A percentile compares a stretch with the other conserved stretches of the same genome.
Conservation (phyloP, 2,888 invertebrate species). For the Noctuana brunneofusca region DNA sequence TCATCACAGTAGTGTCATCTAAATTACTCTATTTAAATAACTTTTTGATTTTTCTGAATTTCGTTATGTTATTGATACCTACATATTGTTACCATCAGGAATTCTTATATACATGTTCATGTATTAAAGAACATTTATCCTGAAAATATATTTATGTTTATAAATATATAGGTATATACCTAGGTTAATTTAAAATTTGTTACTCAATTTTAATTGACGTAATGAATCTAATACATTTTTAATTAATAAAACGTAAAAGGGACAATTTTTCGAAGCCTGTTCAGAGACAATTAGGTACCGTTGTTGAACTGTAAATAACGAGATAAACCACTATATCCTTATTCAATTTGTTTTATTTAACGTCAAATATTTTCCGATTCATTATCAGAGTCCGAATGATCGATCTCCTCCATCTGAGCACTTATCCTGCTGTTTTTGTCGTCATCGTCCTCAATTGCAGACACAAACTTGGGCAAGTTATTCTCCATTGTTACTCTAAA, state of each 20-base stretch:
- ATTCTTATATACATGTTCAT: slow-evolving; percentile 19
- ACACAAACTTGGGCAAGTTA: slow-evolving; percentile 75
- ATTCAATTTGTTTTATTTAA: slow-evolving; percentile 10
- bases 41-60: slow-evolving; percentile 3
- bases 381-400: slow-evolving; percentile 54
- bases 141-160: not conserved
- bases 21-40: slow-evolving; percentile 6
- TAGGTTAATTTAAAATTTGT: too few relatives aligned
- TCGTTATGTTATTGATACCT: not conserved
- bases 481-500: slow-evolving; percentile 86
- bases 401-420: slow-evolving; percentile 62
- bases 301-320: slow-evolving; percentile 25
- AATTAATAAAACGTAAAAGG: not conserved
- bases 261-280: slow-evolving; percentile 1
- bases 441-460: slow-evolving; percentile 62
- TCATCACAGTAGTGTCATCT: slow-evolving; percentile 21
- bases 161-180: too few relatives aligned
- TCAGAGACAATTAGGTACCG: not conserved
- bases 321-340: slow-evolving; percentile 21
- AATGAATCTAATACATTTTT: not conserved
- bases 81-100: slow-evolving; percentile 24
- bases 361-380: slow-evolving; percentile 38
- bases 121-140: not conserved
- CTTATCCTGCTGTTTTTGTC: slow-evolving; percentile 51
- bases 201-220: not conserved